Conservation (phyloP, 2,888 invertebrate species). For the Euzophera pinguis region DNA sequence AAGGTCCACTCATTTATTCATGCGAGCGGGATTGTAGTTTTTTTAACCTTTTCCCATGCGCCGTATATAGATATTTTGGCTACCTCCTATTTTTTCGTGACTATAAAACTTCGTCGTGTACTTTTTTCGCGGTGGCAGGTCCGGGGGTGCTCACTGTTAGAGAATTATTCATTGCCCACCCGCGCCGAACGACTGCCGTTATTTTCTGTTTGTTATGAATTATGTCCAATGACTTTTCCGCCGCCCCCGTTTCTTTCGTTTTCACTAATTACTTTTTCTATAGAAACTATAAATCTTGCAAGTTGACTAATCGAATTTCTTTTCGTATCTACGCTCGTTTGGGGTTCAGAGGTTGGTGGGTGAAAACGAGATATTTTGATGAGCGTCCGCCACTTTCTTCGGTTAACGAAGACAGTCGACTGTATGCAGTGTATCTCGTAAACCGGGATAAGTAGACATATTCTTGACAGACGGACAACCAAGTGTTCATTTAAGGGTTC, state of each 20-base stretch:
- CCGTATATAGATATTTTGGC: constrained; percentile 77
- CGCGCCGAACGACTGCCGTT: constrained; percentile 76
- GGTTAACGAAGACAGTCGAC: too few relatives aligned
- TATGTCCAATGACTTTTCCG: constrained; percentile 77
- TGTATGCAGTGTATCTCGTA: too few relatives aligned
- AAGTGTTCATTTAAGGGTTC: too few relatives aligned
- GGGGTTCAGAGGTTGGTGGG: too few relatives aligned
- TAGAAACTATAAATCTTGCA: constrained; percentile 66
- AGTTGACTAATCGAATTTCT: constrained; percentile 26
- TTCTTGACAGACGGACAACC: too few relatives aligned
- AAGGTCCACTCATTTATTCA: constrained; percentile 77
- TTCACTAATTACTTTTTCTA: constrained; percentile 74
- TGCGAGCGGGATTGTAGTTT: constrained; percentile 74
- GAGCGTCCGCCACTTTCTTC: too few relatives aligned
- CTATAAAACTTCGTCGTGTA: constrained; percentile 76
- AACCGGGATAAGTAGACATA: too few relatives aligned
- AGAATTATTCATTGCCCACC: constrained; percentile 80
- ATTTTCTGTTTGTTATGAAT: constrained; percentile 79
- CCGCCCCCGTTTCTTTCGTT: constrained; percentile 70
- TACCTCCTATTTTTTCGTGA: constrained; percentile 74
- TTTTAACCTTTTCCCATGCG: constrained; percentile 61
- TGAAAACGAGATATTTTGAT: too few relatives aligned
- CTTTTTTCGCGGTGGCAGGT: constrained; percentile 71
- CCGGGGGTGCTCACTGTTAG: constrained; percentile 75
- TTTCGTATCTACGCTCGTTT: constrained; percentile 16